Conservation (phyloP, 2,797 vertebrate genomes). For the Phalanger gymnotis region DNA sequence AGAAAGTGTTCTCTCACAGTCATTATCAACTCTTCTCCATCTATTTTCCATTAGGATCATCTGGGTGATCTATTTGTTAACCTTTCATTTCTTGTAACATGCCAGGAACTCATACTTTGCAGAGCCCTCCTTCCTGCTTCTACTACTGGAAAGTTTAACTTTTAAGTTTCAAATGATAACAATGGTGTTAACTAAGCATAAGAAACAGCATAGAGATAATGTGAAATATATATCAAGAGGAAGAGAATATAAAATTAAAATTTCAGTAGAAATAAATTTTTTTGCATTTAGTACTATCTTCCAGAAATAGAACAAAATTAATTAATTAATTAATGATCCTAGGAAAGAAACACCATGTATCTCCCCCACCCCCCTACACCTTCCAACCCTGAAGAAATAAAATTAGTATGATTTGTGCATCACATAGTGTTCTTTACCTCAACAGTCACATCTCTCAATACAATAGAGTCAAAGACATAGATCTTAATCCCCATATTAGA, state of each 20-base stretch:
- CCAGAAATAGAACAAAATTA: slow-evolving; percentile 29
- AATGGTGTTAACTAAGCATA: background rate
- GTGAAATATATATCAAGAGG: background rate
- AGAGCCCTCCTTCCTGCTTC: background rate
- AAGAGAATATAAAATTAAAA: background rate
- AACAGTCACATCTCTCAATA: background rate
- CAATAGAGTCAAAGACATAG: background rate
- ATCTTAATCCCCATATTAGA: background rate
- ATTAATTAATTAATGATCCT: slow-evolving; percentile 13
- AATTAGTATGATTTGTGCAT: slow-evolving; percentile 11
- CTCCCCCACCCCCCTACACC: background rate
- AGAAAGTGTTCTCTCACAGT: background rate
- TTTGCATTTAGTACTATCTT: background rate
- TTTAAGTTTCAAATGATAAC: background rate
- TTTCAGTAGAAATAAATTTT: background rate
- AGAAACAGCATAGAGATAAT: background rate
- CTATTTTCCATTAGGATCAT: background rate
- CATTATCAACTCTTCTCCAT: background rate
- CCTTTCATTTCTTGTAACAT: background rate
- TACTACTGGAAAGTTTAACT: background rate
- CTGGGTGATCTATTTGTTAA: background rate
- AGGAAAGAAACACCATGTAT: slow-evolving; percentile 39
- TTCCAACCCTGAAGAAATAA: background rate
- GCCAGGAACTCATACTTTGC: background rate
- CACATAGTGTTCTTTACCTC: background rate